Percentiles rank a stretch among this genome's conserved stretches.
These are phyloP conservation scores for Keiferia lycopersicella DNA, from an alignment of 2,888 invertebrate species.

Conservation along the genomic window DNA sequence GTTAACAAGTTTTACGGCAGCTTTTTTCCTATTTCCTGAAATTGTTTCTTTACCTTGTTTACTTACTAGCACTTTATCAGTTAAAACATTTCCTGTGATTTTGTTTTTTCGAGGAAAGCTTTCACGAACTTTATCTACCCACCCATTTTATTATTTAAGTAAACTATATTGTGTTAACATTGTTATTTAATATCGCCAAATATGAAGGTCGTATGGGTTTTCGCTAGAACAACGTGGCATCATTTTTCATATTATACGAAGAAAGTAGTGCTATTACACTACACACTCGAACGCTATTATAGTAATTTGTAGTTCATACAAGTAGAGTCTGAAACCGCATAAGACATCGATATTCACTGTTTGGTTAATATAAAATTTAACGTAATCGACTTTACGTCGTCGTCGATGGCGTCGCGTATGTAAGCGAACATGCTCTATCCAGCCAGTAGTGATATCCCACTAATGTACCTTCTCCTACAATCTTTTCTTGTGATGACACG, in stretches of 20 bases:
- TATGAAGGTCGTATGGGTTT: background rate
- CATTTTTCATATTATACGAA: constrained; percentile 9
- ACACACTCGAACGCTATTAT: background rate
- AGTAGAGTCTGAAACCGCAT: constrained; percentile 43
- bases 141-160: constrained; percentile 1
- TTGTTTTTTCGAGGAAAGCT: constrained; percentile 10
- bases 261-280: constrained; percentile 11
- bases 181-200: background rate
- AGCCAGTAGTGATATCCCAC: constrained; percentile 75
- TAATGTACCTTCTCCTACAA: constrained; percentile 78
- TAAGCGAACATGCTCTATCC: constrained; percentile 70
- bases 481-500: constrained; percentile 79
- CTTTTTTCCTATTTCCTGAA: constrained; percentile 28
- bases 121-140: constrained; percentile 24
- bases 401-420: constrained; percentile 60
- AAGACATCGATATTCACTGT: constrained; percentile 59
- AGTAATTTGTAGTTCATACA: constrained; percentile 29
- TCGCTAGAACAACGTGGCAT: background rate
- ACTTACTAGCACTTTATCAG: constrained; percentile 27
- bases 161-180: background rate
- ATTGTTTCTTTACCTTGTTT: constrained; percentile 29
- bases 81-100: constrained; percentile 25
- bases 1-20: constrained; percentile 25
- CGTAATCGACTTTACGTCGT: constrained; percentile 67
- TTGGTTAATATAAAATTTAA: constrained; percentile 72